Conservation (phyloP, 2,113 vertebrate genomes). For the Phycodurus eques region DNA sequence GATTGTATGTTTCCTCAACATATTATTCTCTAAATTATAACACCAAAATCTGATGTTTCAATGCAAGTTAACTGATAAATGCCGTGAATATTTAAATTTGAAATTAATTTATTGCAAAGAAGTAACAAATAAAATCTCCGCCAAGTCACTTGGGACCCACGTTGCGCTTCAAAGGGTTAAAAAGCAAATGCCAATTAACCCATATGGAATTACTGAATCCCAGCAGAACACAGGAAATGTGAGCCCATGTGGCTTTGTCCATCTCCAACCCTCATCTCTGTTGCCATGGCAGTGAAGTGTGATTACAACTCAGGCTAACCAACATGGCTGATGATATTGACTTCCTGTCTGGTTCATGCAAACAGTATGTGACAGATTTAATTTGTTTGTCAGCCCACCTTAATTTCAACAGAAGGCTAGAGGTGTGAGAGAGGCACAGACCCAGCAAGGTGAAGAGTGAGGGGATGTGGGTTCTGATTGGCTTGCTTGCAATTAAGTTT, state of each 20-base stretch:
- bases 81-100: no score
- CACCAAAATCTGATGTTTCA: background rate
- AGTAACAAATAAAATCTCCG: background rate
- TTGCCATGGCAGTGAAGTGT: conserved; percentile 68
- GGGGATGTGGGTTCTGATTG: conserved; percentile 26
- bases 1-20: background rate
- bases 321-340: conserved; percentile 73
- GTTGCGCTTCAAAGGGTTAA: background rate
- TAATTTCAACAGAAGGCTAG: conserved; percentile 76
- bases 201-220: background rate
- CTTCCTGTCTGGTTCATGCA: conserved; percentile 75
- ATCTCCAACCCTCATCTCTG: conserved; percentile 26
- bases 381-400: conserved; percentile 79
- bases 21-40: background rate
- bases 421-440: conserved; percentile 50
- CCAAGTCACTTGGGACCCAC: background rate
- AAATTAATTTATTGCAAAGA: background rate
- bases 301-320: conserved; percentile 75
- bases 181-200: background rate
- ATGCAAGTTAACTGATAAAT: no score
- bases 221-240: background rate
- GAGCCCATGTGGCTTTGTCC: conserved; percentile 2
- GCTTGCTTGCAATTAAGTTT: conserved; percentile 18
- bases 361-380: conserved; percentile 78
- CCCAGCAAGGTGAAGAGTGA: conserved; percentile 29